phyloP scores from a whole-genome alignment of 1,140 invertebrate genomes.

The Adoxophyes honmai region DNA sequence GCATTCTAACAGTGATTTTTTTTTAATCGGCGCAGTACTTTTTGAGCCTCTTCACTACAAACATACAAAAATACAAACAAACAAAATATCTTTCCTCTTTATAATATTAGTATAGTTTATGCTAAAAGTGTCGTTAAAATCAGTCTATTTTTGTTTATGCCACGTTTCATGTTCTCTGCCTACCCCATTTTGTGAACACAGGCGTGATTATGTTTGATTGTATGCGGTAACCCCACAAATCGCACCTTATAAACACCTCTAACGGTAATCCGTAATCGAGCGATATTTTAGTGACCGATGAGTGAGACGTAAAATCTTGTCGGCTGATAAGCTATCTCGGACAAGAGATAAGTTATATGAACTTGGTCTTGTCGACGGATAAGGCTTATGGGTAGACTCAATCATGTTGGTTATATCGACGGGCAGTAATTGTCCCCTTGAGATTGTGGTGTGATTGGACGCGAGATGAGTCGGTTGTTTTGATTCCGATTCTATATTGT shows the following conservation, averaged over 20 bases:
- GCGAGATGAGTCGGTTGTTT: too few relatives aligned
- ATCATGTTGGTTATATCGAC: background rate
- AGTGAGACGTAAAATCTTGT: slow-evolving; percentile 11
- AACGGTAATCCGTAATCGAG: slow-evolving; percentile 9
- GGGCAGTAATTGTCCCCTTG: slow-evolving; percentile 6
- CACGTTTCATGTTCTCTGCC: background rate
- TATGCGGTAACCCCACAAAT: too few relatives aligned
- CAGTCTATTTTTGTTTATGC: too few relatives aligned
- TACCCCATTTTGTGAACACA: background rate
- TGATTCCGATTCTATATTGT: too few relatives aligned
- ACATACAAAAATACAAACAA: too few relatives aligned
- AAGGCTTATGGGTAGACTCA: background rate
- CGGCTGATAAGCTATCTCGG: background rate
- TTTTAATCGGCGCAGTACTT: too few relatives aligned
- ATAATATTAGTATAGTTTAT: too few relatives aligned
- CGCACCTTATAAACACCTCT: background rate
- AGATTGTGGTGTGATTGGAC: background rate
- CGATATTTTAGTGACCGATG: slow-evolving; percentile 10
- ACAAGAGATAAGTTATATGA: background rate
- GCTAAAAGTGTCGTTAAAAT: too few relatives aligned
- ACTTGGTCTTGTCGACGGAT: background rate
- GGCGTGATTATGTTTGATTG: too few relatives aligned
- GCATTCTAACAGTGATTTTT: too few relatives aligned
- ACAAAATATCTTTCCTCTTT: too few relatives aligned
- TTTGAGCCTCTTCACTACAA: too few relatives aligned